phyloP scores from a whole-genome alignment of 2,797 vertebrate species.

The Carapus acus region DNA sequence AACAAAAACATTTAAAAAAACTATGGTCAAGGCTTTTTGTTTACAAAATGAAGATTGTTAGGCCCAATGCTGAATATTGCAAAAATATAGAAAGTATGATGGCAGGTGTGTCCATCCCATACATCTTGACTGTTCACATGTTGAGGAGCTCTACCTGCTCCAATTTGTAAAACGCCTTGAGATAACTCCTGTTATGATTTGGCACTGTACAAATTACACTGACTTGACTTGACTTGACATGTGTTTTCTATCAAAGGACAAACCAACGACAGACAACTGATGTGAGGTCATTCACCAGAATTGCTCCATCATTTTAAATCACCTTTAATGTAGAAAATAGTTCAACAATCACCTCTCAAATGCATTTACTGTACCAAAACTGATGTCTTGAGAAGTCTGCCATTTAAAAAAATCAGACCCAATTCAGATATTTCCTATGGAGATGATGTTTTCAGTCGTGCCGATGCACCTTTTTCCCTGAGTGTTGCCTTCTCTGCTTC shows the following conservation, averaged over 20 bases:
- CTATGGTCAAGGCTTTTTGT: no score
- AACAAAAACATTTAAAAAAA: no score
- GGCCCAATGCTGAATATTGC: no score
- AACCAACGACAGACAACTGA: conserved; percentile 9
- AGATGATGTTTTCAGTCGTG: conserved; percentile 60
- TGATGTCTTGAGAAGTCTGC: background rate
- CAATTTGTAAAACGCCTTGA: no score
- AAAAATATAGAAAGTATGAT: no score
- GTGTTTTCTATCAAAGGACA: conserved; percentile 57
- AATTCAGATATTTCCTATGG: background rate
- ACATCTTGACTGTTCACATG: no score
- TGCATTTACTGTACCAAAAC: conserved; percentile 5
- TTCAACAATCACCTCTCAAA: conserved; percentile 24
- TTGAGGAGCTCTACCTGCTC: no score
- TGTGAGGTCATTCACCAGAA: conserved; percentile 7
- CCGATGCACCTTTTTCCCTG: conserved; percentile 57
- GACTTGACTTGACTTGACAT: no score
- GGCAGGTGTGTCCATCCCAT: no score
- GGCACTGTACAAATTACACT: no score
- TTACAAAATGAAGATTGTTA: no score
- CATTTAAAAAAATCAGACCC: conserved; percentile 5
- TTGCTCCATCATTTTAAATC: conserved; percentile 22
- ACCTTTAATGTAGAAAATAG: background rate
- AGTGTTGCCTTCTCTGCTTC: conserved; percentile 78
- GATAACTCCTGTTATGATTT: no score